Evolutionary conservation across 2,797 vertebrate species (phyloP).

Genomic region (Hypotaenidia okinawae): DNA sequence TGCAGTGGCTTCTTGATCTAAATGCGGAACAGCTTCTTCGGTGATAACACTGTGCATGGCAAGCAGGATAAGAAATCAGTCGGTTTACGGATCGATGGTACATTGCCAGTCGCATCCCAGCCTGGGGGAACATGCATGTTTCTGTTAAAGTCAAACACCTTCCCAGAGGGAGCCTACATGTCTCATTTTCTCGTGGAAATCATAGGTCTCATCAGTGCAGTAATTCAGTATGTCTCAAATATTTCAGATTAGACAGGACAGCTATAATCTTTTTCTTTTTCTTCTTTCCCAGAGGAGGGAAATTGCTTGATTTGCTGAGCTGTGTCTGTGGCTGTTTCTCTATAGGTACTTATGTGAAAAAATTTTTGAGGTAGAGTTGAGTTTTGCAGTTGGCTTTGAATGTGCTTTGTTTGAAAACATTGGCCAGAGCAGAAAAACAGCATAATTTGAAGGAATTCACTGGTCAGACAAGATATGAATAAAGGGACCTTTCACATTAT

Average conservation of each 20-base stretch:
- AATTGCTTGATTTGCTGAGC: conserved; percentile 23
- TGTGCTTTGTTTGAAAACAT: background rate
- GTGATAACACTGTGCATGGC: conserved; percentile 28
- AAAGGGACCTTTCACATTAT: background rate
- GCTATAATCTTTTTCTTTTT: conserved; percentile 34
- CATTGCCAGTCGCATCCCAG: conserved; percentile 18
- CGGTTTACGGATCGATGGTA: background rate
- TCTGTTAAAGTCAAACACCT: conserved; percentile 28
- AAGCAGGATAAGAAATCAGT: conserved; percentile 53
- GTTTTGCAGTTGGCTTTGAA: background rate
- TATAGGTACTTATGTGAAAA: background rate
- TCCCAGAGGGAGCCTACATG: conserved; percentile 31
- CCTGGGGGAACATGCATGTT: conserved; percentile 41
- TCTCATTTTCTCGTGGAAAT: conserved; percentile 34
- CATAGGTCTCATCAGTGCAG: conserved; percentile 47
- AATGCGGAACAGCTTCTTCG: background rate
- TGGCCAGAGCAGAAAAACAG: background rate
- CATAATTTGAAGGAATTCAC: background rate
- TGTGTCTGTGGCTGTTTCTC: background rate
- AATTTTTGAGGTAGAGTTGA: conserved; percentile 9
- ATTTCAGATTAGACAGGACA: conserved; percentile 53
- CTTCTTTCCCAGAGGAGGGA: conserved; percentile 17
- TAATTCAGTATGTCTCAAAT: conserved; percentile 48
- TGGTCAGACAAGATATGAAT: background rate
- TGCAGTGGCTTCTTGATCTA: background rate